Base-by-base conservation (phyloP, 1,140 invertebrate species). In the Calosoma granatense region DNA sequence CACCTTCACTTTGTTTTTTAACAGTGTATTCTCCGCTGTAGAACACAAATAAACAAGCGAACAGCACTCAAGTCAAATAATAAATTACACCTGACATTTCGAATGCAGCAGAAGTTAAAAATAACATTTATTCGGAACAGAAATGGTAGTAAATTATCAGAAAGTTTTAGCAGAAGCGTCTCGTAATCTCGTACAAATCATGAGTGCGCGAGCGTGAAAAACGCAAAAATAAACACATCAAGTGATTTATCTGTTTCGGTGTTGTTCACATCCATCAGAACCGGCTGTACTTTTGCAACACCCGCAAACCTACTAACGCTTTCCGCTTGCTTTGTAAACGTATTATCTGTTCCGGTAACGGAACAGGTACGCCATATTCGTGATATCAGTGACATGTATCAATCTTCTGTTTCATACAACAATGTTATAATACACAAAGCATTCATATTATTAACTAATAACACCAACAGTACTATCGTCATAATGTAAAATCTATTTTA, bases 141-240 rank as follows among this genome's bases (percentile, higher is more conserved):
- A 17, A 6, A 47, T 17, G 41, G 9, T 47, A 47, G 41, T 47
- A 47, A 47, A 47, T 47, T 47, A 47, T 47, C 41, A 47, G 17
- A 47, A 47, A 47, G 41, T 47, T 47, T 47, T 47, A 47, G 41
- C 41, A 47, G 41, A 12, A 17, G 41, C 41, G 15, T 11, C 9
- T 30, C 4, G 26, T 30, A 30, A 30, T 30, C 26, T 30, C 26
- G 26, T 30, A 30, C 26, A 30, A 30, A 30, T 30, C 26, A 30
- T 30, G 26, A 30, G 14, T 14, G 26, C n/a, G n/a, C n/a, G n/a
- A n/a, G n/a, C n/a, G n/a, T n/a, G 14, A 30, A 30, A 30, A 30
- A 14, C 26, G 26, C 26, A 30, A 30, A 30, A 30, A 30, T 30
- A 30, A 30, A 30, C 4, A 30, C 26, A 6, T 14, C 4, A 30